These are phyloP conservation scores for Cephus nigrinus DNA, from an alignment of 2,888 invertebrate genomes.

Conservation along the genomic window DNA sequence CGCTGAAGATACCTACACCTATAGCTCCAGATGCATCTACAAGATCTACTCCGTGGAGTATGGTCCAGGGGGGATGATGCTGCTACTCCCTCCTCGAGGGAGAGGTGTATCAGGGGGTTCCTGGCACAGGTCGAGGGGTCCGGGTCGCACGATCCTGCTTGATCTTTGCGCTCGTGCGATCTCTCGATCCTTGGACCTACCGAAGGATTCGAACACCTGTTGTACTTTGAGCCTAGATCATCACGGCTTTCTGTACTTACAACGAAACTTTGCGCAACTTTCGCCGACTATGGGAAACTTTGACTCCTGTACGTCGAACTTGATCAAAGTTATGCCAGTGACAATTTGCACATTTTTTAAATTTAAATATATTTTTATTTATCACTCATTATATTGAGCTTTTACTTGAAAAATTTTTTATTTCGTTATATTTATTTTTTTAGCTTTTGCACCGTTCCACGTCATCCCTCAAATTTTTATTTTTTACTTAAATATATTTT, in stretches of 20 bases:
- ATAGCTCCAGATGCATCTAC: neutral
- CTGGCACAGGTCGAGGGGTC: slow-evolving; percentile 62
- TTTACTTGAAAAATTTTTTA: too few relatives aligned
- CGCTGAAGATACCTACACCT: neutral
- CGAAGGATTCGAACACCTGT: slow-evolving; percentile 37
- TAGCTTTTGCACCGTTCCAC: neutral
- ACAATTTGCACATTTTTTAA: neutral
- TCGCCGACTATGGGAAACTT: slow-evolving; percentile 1
- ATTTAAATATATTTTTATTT: neutral
- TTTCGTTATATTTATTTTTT: neutral
- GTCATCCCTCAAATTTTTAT: neutral
- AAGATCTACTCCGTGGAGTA: neutral
- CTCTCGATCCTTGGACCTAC: slow-evolving; percentile 48
- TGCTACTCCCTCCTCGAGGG: slow-evolving; percentile 18
- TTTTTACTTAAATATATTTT: neutral
- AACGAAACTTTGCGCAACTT: neutral
- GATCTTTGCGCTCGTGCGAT: slow-evolving; percentile 66
- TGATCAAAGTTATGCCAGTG: neutral
- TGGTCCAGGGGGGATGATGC: slow-evolving; percentile 10
- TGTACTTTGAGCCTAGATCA: neutral
- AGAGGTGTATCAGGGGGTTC: slow-evolving; percentile 9
- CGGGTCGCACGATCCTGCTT: slow-evolving; percentile 66
- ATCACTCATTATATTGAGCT: too few relatives aligned
- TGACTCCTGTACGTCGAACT: neutral
- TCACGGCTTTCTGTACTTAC: neutral